phyloP scores from a whole-genome alignment of 2,113 vertebrate genomes.

The Pachycephala philippinensis region DNA sequence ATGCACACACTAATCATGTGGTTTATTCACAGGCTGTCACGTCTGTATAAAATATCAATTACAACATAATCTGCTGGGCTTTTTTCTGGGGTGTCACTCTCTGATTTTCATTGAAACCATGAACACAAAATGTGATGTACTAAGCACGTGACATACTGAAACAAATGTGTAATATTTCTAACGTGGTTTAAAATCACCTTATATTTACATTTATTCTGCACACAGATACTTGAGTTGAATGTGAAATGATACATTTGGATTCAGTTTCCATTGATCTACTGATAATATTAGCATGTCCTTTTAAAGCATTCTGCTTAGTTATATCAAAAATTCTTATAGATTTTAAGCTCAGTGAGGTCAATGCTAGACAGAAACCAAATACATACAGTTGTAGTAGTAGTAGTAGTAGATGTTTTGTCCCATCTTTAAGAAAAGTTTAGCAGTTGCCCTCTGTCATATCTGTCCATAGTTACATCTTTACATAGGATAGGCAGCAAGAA shows the following conservation, averaged over 20 bases:
- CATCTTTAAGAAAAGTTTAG: background rate
- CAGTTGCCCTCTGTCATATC: background rate
- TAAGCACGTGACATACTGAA: background rate
- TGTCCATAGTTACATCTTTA: background rate
- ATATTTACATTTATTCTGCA: background rate
- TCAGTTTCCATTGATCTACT: background rate
- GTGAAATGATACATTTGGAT: background rate
- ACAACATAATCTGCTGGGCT: background rate
- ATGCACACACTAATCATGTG: background rate
- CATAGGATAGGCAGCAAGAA: background rate
- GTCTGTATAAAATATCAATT: background rate
- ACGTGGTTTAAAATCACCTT: background rate
- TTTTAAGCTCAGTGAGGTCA: background rate
- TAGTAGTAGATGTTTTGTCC: background rate
- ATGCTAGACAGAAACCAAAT: background rate
- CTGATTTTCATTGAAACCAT: background rate
- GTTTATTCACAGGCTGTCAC: background rate
- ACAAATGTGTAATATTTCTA: background rate
- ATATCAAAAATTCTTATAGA: background rate
- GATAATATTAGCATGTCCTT: background rate
- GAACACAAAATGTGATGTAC: background rate
- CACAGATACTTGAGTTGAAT: background rate
- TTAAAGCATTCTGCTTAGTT: background rate
- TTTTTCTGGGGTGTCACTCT: background rate
- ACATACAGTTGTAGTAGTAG: background rate